Conservation (phyloP, 1,140 invertebrate genomes). For the Apis florea region DNA sequence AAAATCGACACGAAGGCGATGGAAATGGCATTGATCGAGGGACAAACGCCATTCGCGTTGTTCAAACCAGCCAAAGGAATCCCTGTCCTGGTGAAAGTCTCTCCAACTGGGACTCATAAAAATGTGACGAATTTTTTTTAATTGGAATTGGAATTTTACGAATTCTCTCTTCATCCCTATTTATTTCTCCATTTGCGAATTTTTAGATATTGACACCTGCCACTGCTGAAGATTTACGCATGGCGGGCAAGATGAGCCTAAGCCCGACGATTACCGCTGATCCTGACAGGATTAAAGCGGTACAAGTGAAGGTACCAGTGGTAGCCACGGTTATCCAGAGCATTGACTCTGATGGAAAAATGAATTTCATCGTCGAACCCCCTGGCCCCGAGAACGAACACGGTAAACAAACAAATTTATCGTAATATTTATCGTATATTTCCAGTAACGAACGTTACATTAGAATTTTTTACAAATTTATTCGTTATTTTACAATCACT, state of each 20-base stretch:
- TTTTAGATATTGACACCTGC: slow-evolving; percentile 79
- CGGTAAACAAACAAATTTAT: slow-evolving; percentile 61
- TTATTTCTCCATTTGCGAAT: slow-evolving; percentile 4
- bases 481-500: too few relatives aligned
- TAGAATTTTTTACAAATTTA: too few relatives aligned
- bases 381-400: slow-evolving; percentile 74
- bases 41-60: slow-evolving; percentile 82
- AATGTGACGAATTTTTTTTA: slow-evolving; percentile 74
- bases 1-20: slow-evolving; percentile 83
- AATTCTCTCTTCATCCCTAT: background rate
- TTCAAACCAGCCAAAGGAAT: slow-evolving; percentile 82
- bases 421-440: background rate
- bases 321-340: slow-evolving; percentile 80
- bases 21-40: slow-evolving; percentile 79
- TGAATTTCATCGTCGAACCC: slow-evolving; percentile 77
- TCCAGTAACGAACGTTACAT: too few relatives aligned
- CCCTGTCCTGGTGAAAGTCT: slow-evolving; percentile 83
- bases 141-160: background rate
- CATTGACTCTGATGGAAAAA: slow-evolving; percentile 75
- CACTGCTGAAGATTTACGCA: slow-evolving; percentile 79
- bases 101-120: slow-evolving; percentile 78
- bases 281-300: slow-evolving; percentile 75
- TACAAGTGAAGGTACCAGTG: slow-evolving; percentile 81
- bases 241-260: slow-evolving; percentile 76
- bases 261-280: slow-evolving; percentile 70